Conservation (phyloP, 2,797 vertebrate species). For the Coccyzus lansbergi region DNA sequence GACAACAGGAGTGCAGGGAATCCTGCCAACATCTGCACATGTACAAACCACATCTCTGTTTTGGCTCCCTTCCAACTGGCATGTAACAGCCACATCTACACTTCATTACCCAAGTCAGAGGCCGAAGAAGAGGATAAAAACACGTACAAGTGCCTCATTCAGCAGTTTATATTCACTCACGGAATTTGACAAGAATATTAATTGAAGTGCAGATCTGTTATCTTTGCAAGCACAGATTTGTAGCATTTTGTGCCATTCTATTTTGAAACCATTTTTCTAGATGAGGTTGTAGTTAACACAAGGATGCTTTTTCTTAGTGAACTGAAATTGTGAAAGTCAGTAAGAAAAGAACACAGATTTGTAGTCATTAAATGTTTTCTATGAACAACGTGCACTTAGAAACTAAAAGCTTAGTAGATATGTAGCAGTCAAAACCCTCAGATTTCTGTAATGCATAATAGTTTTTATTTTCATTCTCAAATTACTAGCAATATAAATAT, state of each 20-base stretch:
- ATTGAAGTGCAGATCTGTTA: slow-evolving; percentile 17
- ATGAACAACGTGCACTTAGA: not conserved
- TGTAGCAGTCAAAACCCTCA: not conserved
- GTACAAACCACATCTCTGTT: slow-evolving; percentile 70
- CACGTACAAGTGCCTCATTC: slow-evolving; percentile 52
- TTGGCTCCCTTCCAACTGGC: slow-evolving; percentile 72
- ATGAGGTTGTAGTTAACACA: not conserved
- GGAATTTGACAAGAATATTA: slow-evolving; percentile 52
- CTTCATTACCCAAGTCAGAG: slow-evolving; percentile 68
- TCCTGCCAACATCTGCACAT: slow-evolving; percentile 74
- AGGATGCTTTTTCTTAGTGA: not conserved
- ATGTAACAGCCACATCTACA: slow-evolving; percentile 57
- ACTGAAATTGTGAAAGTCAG: not conserved
- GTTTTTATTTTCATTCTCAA: not conserved
- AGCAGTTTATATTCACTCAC: slow-evolving; percentile 35
- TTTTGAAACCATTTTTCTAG: slow-evolving; percentile 6
- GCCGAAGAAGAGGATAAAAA: slow-evolving; percentile 48
- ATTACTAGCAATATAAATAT: not conserved
- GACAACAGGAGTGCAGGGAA: slow-evolving; percentile 71
- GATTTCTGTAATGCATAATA: not conserved
- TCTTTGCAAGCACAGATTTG: not conserved
- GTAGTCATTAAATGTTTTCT: not conserved
- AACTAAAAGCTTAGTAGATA: not conserved
- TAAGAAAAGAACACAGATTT: not conserved
- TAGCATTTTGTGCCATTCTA: not conserved